Evolutionary conservation across 2,797 vertebrate species (phyloP).

Genomic region (Euthynnus affinis): DNA sequence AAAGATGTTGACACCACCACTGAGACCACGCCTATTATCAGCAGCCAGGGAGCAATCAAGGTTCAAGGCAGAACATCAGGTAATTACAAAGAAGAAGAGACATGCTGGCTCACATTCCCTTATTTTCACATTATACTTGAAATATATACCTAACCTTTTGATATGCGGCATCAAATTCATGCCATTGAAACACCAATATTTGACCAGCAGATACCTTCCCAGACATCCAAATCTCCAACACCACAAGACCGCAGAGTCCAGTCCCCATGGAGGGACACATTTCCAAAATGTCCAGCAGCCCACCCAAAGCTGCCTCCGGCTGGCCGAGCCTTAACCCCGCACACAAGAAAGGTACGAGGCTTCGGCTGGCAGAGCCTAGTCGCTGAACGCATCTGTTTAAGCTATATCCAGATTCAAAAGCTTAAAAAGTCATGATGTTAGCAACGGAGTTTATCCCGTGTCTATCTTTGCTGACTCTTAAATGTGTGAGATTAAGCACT

Average conservation of each 20-base stretch:
- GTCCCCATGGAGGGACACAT: slow-evolving; percentile 85
- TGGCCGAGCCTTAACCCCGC: slow-evolving; percentile 89
- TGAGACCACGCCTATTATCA: slow-evolving; percentile 87
- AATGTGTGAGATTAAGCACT: not conserved
- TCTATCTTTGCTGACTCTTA: slow-evolving; percentile 10
- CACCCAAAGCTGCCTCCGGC: slow-evolving; percentile 89
- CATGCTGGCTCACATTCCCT: not conserved
- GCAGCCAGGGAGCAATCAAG: slow-evolving; percentile 95
- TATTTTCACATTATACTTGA: not conserved
- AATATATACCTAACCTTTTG: not conserved
- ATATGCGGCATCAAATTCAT: slow-evolving; percentile 1
- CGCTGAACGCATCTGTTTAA: not conserved
- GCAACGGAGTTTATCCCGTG: not conserved
- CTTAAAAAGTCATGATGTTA: not conserved
- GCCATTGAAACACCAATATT: slow-evolving; percentile 12
- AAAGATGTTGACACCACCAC: slow-evolving; percentile 90
- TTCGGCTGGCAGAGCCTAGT: not conserved
- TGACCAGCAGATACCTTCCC: slow-evolving; percentile 86
- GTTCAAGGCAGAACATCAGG: slow-evolving; percentile 92
- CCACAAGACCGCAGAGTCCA: slow-evolving; percentile 86
- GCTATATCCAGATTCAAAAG: slow-evolving; percentile 2
- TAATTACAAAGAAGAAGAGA: slow-evolving; percentile 51
- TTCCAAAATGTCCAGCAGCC: slow-evolving; percentile 91
- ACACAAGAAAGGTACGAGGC: slow-evolving; percentile 94
- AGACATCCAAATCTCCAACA: slow-evolving; percentile 91